Base-by-base conservation (phyloP, 2,797 vertebrate species). In the Falco columbarius region DNA sequence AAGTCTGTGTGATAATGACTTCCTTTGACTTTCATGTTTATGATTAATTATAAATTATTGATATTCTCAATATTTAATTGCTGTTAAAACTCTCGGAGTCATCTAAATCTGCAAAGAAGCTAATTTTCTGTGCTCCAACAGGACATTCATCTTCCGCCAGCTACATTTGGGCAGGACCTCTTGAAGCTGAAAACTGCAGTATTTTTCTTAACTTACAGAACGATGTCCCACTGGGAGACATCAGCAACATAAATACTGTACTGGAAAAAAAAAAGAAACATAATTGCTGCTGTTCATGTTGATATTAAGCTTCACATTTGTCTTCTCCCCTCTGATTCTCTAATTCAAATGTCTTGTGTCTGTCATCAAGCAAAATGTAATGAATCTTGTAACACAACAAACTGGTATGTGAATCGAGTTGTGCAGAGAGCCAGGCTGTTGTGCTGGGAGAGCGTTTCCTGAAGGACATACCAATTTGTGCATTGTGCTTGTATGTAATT, bases 401-500 rank as follows among this genome's bases (percentile, higher is more conserved):
- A 30, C 34, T 71, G 44, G 11, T 85, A 29, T 47, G 38, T 88
- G 68, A 74, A 52, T 61, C 0, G 6, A 51, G 38, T 68, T 86
- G 70, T 62, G 44, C 65, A 71, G 51, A 84, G 26, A 89, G 12
- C 24, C 73, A 81, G 26, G 62, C 68, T 72, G 68, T 65, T 87
- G 63, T 73, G 70, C 30, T 59, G 84, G 79, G 81, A 95, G 83
- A 94, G 93, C 84, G 36, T 70, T 94, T 97, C 94, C 96, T 98
- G 97, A 98, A 98, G 98, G 98, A 93, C 97, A 68, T 20, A 42
- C 44, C 75, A 75, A 72, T 95, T 75, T 90, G 58, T 79, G 81
- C 82, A 70, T 96, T 96, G 85, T 86, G 63, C 80, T 96, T 81
- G n/a, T 89, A 38, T 77, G 42, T 95, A 95, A 96, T 97, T 97